phyloP scores from a whole-genome alignment of 1,140 invertebrate species.

The Drosophila insularis region DNA sequence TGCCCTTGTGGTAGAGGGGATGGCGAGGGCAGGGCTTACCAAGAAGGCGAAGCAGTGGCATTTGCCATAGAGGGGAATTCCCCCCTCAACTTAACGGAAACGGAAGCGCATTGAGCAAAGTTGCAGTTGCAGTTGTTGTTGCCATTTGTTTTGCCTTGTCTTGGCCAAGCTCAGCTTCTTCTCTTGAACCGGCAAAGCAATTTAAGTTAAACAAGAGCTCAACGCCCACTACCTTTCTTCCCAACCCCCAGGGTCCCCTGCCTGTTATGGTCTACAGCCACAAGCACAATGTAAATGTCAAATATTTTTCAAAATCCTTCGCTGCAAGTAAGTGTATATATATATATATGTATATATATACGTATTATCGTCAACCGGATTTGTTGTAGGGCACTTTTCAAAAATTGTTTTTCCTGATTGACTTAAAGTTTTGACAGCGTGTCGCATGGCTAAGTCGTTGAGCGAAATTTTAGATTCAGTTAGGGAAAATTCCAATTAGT shows the following conservation, averaged over 20 bases:
- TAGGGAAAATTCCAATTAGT: not conserved
- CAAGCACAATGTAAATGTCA: slow-evolving; percentile 63
- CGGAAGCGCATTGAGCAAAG: slow-evolving; percentile 79
- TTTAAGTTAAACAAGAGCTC: slow-evolving; percentile 77
- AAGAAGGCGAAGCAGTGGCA: not conserved
- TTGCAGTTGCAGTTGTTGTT: slow-evolving; percentile 60
- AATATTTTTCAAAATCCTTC: slow-evolving; percentile 63
- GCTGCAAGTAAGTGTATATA: slow-evolving; percentile 31
- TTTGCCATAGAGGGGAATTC: not conserved
- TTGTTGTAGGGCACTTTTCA: slow-evolving; percentile 57
- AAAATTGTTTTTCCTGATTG: slow-evolving; percentile 69
- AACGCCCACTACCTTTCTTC: slow-evolving; percentile 14
- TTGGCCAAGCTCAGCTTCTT: slow-evolving; percentile 18
- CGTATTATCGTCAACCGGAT: slow-evolving; percentile 36
- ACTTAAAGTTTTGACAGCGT: slow-evolving; percentile 61
- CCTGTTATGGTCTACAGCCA: not conserved
- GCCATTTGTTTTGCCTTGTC: slow-evolving; percentile 67
- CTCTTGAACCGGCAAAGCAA: slow-evolving; percentile 62
- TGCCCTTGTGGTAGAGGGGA: not conserved
- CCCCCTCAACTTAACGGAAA: slow-evolving; percentile 51
- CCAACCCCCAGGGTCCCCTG: not conserved
- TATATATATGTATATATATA: not conserved
- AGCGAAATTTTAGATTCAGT: slow-evolving; percentile 16
- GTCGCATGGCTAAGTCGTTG: slow-evolving; percentile 19
- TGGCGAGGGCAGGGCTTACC: not conserved